Percentiles rank a stretch among this genome's conserved stretches.
Conservation (phyloP, 2,888 invertebrate species). For the Dromius quadrimaculatus region DNA sequence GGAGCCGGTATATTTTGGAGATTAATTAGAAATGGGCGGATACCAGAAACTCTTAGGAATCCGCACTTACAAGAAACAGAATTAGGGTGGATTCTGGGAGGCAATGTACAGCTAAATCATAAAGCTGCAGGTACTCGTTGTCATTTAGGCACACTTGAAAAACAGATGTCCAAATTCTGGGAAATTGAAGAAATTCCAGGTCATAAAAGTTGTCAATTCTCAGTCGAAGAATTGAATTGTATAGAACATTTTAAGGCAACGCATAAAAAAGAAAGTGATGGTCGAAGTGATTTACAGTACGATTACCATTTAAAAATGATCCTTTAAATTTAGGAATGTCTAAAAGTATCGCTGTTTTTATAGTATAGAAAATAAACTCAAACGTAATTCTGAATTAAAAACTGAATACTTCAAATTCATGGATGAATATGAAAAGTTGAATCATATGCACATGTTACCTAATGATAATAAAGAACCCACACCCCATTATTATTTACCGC, state of each 20-base stretch:
- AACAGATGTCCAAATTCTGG: slow-evolving; percentile 19
- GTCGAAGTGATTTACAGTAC: background rate
- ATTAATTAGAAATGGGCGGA: slow-evolving; percentile 3
- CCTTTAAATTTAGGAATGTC: slow-evolving; percentile 2
- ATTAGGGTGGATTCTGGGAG: slow-evolving; percentile 4
- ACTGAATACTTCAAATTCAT: background rate
- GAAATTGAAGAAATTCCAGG: background rate
- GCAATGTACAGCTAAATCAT: slow-evolving; percentile 1
- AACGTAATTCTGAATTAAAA: background rate
- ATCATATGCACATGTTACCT: too few relatives aligned
- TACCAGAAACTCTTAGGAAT: background rate
- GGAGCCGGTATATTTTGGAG: slow-evolving; percentile 21
- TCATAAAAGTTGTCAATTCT: background rate
- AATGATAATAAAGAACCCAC: too few relatives aligned
- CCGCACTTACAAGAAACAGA: slow-evolving; percentile 18
- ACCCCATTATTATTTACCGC: too few relatives aligned
- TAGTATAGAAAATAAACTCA: slow-evolving; percentile 6
- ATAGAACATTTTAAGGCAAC: background rate
- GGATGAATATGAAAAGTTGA: too few relatives aligned
- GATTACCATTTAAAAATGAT: background rate
- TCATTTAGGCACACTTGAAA: slow-evolving; percentile 8
- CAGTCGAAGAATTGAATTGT: slow-evolving; percentile 1
- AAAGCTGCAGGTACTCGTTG: background rate
- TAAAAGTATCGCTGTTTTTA: background rate
- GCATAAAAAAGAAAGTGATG: too few relatives aligned